Evolutionary conservation across 2,888 invertebrate genomes (phyloP), one percentile per base, ranked within the genome.

Genomic region (Palloptera scutellata): DNA sequence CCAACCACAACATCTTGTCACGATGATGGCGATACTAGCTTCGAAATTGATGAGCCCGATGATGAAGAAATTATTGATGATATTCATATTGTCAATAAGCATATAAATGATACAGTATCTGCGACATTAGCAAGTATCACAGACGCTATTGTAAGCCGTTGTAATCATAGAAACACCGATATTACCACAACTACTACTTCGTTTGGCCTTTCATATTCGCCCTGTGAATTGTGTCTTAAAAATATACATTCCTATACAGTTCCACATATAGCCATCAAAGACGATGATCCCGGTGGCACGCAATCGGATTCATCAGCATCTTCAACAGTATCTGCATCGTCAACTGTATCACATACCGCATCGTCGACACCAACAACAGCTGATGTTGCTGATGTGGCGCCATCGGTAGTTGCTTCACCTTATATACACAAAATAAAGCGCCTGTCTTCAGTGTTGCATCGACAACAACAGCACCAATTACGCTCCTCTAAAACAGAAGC

Each of bases 281-380:
- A 77, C 54, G 79, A 81, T 69, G 63, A 51, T 30, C 75, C 76
- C 4, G 74, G 70, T 67, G 59, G 30, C 40, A 30, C 30, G 6
- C 30, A 30, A 4, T 30, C 30, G 30, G 30, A 30, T 30, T 30
- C 30, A 6, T 30, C 30, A 30, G 30, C 2, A 30, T 30, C 30
- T 4, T 30, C 6, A 30, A 4, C 30, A 30, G 68, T 68, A 10
- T 64, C 67, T 42, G 71, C 70, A 55, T 68, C 72, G 9, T 74
- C 70, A 11, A 55, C 62, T 6, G 65, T 51, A 53, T 73, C 74
- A 57, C 77, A 78, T 69, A 78, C 78, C 30, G 79, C 76, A 73
- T 81, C 80, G 53, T 83, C 83, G 5, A 81, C 83, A 65, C 81
- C 81, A 13, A 82, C 83, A 17, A 82, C 83, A 11, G 83, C 82